Evolutionary conservation across 1,140 invertebrate genomes (phyloP).

Genomic region (Meloidogyne floridensis): DNA sequence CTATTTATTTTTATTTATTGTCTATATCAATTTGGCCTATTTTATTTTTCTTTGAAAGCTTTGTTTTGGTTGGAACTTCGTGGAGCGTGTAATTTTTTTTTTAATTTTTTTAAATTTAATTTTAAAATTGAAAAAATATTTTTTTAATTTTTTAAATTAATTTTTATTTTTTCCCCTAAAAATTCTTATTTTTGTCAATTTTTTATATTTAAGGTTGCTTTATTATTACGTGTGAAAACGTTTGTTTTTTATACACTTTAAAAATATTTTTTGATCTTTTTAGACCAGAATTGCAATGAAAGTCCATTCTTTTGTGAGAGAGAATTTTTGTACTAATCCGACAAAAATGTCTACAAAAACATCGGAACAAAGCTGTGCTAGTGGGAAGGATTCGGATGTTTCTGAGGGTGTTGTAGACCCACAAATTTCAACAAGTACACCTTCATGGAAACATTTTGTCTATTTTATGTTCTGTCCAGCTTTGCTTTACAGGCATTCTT

Average conservation of each 20-base stretch:
- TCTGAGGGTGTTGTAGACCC: background rate
- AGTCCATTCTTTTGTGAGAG: conserved; percentile 61
- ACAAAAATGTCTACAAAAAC: conserved; percentile 32
- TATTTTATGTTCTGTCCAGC: conserved; percentile 64
- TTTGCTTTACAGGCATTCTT: conserved; percentile 58
- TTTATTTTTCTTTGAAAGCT: conserved; percentile 58
- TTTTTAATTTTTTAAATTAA: background rate
- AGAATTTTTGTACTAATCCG: conserved; percentile 52
- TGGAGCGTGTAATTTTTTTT: conserved; percentile 47
- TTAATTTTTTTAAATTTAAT: background rate
- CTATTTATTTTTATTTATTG: conserved; percentile 33
- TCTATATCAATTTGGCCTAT: conserved; percentile 52
- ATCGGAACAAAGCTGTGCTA: conserved; percentile 13
- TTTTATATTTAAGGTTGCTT: conserved; percentile 46
- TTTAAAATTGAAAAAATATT: background rate
- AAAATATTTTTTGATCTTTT: conserved; percentile 4
- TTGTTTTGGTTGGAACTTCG: conserved; percentile 55
- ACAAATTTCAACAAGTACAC: conserved; percentile 25
- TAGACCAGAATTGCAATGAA: conserved; percentile 65
- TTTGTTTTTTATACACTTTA: conserved; percentile 35
- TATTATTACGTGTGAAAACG: conserved; percentile 66
- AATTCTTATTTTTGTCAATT: no score
- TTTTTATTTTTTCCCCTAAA: no score
- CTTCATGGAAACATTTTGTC: conserved; percentile 55
- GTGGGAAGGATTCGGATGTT: conserved; percentile 8